Evolutionary conservation across 2,888 invertebrate genomes (phyloP), one percentile per base, ranked within the genome.

Genomic region (Limnephilus marmoratus): DNA sequence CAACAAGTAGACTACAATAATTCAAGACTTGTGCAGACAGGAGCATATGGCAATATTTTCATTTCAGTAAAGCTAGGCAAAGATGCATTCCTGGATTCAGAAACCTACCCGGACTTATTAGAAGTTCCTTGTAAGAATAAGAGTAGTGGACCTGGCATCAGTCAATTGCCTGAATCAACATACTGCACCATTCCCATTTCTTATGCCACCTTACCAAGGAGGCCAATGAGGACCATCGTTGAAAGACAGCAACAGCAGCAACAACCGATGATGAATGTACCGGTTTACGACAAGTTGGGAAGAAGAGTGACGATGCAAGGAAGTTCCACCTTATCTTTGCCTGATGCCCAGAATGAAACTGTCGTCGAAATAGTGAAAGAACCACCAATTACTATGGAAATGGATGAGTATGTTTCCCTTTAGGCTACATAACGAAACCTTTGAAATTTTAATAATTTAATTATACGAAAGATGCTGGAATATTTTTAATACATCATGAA

Each of bases 31-130:
- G 94, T 96, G 82, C 96, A 97, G 37, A 95, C 96, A 15, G 96
- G 96, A n/a, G 96, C 96, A 81, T 97, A 96, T 94, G 97, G 97
- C 91, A 97, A 97, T 94, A 97, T 97, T 94, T 97, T 97, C 95
- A 97, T 97, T 94, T 97, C 97, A 93, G 97, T 97, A 90, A 97
- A 97, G 24, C 96, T 97, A 94, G 97, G 97, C 94, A 97, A 97
- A 95, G 97, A 97, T 94, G 96, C 97, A 94, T 95, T 96, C 91
- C 94, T 96, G 93, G 96, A 96, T 94, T 96, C 97, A 87, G 96
- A 97, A 93, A 96, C 97, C 94, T 97, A 97, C 95, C 98, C 97
- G 85, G 98, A 97, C 95, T 95, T 98, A 93, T 95, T 97, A 94
- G 97, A 97, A 95, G 97, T 97, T 94, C 97, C 97, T 90, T 96